Conservation (phyloP, 2,797 vertebrate species). For the Geotrypetes seraphini region DNA sequence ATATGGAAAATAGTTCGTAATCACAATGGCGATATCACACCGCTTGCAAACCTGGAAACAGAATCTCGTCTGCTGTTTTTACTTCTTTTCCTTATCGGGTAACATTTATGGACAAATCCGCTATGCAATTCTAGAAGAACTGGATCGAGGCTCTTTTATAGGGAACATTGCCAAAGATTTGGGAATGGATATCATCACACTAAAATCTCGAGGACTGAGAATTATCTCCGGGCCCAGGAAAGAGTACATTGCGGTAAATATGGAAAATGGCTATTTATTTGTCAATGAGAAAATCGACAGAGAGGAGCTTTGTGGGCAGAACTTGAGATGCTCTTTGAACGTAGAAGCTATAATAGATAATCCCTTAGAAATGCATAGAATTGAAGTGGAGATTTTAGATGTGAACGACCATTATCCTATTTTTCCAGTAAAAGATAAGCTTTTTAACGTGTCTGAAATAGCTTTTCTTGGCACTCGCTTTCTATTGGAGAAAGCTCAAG, state of each 20-base stretch:
- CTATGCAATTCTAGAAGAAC: conserved; percentile 50
- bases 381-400: conserved; percentile 32
- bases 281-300: conserved; percentile 19
- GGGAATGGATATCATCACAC: conserved; percentile 8
- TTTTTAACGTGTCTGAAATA: no score
- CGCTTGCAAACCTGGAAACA: no score
- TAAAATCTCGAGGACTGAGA: conserved; percentile 8
- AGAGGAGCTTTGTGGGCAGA: conserved; percentile 26
- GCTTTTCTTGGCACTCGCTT: no score
- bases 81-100: conserved; percentile 37
- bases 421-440: conserved; percentile 20
- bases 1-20: no score
- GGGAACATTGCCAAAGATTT: conserved; percentile 37
- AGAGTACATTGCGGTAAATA: conserved; percentile 17
- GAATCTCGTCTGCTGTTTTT: conserved; percentile 32
- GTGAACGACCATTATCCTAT: conserved; percentile 29
- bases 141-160: conserved; percentile 40
- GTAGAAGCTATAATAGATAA: conserved; percentile 27
- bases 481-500: conserved; percentile 29
- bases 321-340: conserved; percentile 8
- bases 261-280: conserved; percentile 14
- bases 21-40: no score
- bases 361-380: conserved; percentile 20
- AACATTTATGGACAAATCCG: conserved; percentile 27
- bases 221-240: conserved; percentile 18